Evolutionary conservation across 2,113 vertebrate species (phyloP).

Genomic region (Colinus virginianus): DNA sequence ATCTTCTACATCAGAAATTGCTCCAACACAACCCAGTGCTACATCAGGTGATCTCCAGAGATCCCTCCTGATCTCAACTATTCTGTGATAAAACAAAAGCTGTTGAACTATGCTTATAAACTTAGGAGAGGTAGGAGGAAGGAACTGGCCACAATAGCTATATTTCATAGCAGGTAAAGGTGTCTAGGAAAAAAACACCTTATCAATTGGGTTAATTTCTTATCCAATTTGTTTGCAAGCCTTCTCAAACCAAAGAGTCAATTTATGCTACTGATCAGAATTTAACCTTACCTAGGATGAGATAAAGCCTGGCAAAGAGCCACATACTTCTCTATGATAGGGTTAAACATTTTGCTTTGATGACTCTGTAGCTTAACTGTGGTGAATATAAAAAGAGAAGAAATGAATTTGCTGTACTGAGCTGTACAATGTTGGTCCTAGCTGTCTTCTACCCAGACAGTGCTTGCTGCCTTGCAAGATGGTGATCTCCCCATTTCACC

Average conservation of each 20-base stretch:
- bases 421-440: background rate
- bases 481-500: background rate
- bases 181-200: background rate
- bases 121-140: fast-evolving
- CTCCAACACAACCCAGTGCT: background rate
- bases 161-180: background rate
- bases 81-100: background rate
- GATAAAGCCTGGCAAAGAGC: background rate
- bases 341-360: background rate
- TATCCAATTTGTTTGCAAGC: background rate
- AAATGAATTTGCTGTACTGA: background rate
- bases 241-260: background rate
- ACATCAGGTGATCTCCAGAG: background rate
- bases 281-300: background rate
- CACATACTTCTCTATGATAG: background rate
- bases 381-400: background rate
- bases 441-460: background rate
- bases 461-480: background rate
- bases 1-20: background rate
- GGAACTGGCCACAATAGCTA: background rate
- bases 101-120: background rate
- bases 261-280: background rate
- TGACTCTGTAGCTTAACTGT: background rate
- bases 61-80: background rate
- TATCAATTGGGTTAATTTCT: background rate